These are phyloP conservation scores for Poecilia latipinna DNA, from an alignment of 2,113 vertebrate species.

Conservation along the genomic window DNA sequence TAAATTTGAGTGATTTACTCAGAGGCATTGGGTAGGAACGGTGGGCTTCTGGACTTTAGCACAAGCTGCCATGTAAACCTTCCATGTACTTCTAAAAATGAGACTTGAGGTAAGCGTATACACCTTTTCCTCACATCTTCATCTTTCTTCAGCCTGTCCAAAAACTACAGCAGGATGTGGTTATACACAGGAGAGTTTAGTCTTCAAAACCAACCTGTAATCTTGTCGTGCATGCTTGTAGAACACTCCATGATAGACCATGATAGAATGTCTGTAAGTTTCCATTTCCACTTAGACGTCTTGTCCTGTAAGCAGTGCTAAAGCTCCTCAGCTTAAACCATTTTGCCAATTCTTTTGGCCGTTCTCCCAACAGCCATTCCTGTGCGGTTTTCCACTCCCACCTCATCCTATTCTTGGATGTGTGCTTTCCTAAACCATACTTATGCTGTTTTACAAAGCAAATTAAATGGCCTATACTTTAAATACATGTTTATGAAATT, in stretches of 20 bases:
- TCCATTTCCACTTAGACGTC: constrained; percentile 16
- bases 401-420: constrained; percentile 70
- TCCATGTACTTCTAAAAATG: neutral
- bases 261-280: constrained; percentile 27
- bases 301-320: constrained; percentile 23
- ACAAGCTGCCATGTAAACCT: neutral
- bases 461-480: constrained; percentile 61
- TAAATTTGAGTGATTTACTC: constrained; percentile 48
- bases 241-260: constrained; percentile 48
- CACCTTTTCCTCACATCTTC: neutral
- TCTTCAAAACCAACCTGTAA: constrained; percentile 53
- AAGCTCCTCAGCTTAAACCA: constrained; percentile 18
- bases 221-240: constrained; percentile 51
- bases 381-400: constrained; percentile 64
- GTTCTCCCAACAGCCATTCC: constrained; percentile 36
- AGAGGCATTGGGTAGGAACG: constrained; percentile 24
- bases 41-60: constrained; percentile 16
- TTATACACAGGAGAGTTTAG: constrained; percentile 48
- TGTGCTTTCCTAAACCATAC: constrained; percentile 55
- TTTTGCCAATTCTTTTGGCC: constrained; percentile 35
- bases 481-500: constrained; percentile 76
- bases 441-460: constrained; percentile 62
- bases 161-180: constrained; percentile 55
- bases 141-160: neutral
- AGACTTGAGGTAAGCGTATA: neutral